These are phyloP conservation scores for Pogoniulus pusillus DNA, from an alignment of 2,797 vertebrate species.

Conservation along the genomic window DNA sequence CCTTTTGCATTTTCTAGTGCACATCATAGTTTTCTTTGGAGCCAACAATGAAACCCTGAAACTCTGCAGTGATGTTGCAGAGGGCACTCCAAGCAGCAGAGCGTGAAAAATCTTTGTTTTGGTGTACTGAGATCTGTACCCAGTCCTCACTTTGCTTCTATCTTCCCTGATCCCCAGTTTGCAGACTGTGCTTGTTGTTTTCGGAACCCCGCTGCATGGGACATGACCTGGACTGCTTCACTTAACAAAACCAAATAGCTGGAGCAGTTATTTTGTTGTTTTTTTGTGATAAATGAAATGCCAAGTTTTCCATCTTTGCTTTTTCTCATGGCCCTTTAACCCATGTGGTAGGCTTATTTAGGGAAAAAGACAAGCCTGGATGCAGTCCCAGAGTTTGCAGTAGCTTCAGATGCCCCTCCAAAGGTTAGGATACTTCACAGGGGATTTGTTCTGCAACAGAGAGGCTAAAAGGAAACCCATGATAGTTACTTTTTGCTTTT, in stretches of 20 bases:
- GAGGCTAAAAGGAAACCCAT: constrained; percentile 35
- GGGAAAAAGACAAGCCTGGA: constrained; percentile 65
- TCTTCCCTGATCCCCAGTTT: background rate
- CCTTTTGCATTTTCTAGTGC: background rate
- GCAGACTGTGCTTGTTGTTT: background rate
- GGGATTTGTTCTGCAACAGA: constrained; percentile 54
- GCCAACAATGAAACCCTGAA: background rate
- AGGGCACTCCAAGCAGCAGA: background rate
- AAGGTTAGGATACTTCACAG: constrained; percentile 60
- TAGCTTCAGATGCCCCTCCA: constrained; percentile 68
- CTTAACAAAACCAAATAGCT: constrained; percentile 54
- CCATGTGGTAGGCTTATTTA: constrained; percentile 63
- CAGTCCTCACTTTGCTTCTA: background rate
- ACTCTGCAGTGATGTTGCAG: background rate
- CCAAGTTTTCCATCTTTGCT: constrained; percentile 38
- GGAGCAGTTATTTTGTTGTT: constrained; percentile 32
- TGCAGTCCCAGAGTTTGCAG: constrained; percentile 60
- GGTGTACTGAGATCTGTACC: background rate
- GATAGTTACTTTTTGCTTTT: constrained; percentile 55
- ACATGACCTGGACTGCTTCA: constrained; percentile 32
- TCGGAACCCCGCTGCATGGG: constrained; percentile 28
- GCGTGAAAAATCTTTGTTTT: background rate
- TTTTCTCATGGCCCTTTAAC: constrained; percentile 72
- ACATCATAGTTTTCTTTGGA: background rate
- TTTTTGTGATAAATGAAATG: constrained; percentile 35